Percentiles rank a stretch among this genome's conserved stretches.
phyloP scores from a whole-genome alignment of 1,140 invertebrate species.

The Monomorium pharaonis region DNA sequence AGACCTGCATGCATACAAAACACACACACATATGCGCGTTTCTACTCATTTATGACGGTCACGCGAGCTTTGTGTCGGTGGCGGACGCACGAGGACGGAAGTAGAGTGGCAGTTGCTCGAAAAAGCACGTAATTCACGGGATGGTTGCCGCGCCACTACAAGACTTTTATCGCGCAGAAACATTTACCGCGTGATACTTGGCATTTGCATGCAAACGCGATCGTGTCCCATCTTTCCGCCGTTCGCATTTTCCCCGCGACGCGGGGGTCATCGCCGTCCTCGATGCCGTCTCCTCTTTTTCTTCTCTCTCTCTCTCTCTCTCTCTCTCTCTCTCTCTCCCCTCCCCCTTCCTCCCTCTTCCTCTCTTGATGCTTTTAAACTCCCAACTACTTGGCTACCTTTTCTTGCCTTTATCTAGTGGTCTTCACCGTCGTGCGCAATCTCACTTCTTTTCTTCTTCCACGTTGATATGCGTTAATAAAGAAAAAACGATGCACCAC shows the following conservation, averaged over 20 bases:
- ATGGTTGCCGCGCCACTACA: constrained; percentile 70
- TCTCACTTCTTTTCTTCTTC: background rate
- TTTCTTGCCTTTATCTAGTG: background rate
- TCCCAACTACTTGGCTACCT: background rate
- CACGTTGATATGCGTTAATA: background rate
- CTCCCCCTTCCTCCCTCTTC: too few species aligned
- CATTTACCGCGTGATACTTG: constrained; percentile 73
- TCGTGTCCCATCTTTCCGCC: constrained; percentile 68
- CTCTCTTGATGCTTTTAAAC: constrained; percentile 1
- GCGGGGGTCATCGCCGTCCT: constrained; percentile 54
- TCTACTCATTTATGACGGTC: constrained; percentile 56
- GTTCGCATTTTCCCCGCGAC: constrained; percentile 40
- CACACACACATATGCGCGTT: background rate
- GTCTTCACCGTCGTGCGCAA: background rate
- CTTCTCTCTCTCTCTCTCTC: background rate
- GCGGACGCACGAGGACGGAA: background rate
- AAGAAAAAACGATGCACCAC: background rate
- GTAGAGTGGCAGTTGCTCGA: constrained; percentile 28
- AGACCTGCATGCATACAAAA: constrained; percentile 15
- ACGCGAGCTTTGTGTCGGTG: constrained; percentile 47
- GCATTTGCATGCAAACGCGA: constrained; percentile 80
- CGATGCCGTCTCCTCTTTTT: constrained; percentile 11
- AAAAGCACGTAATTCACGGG: constrained; percentile 75
- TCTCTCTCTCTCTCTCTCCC: too few species aligned
- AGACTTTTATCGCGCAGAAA: constrained; percentile 79